These are phyloP conservation scores for Orestias chungarensis DNA, from an alignment of 2,797 vertebrate species.

Conservation along the genomic window DNA sequence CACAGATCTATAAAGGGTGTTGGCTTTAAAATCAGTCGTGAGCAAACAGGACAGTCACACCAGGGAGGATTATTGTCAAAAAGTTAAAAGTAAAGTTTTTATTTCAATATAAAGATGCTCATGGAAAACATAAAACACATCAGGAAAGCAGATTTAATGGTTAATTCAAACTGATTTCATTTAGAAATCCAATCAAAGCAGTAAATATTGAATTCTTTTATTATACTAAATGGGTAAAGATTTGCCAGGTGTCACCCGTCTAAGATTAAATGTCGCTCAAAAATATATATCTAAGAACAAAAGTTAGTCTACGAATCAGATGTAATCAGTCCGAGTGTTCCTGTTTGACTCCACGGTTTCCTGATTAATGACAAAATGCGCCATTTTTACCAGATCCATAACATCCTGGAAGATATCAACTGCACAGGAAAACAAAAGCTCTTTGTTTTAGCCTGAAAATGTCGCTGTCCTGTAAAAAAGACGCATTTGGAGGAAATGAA, in stretches of 20 bases:
- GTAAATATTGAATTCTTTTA: not conserved
- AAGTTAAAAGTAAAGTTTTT: too few species aligned
- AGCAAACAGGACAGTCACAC: not conserved
- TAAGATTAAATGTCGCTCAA: not conserved
- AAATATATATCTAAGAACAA: not conserved
- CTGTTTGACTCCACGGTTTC: not conserved
- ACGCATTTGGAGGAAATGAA: not conserved
- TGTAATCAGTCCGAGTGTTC: not conserved
- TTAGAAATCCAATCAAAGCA: not conserved
- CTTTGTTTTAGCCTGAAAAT: not conserved
- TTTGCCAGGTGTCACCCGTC: not conserved
- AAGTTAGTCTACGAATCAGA: not conserved
- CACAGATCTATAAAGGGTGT: not conserved
- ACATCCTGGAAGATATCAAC: conserved; percentile 1
- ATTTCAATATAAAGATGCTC: too few species aligned
- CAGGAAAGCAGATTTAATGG: not conserved
- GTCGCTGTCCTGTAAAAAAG: not conserved
- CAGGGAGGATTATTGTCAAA: not conserved
- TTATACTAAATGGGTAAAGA: not conserved
- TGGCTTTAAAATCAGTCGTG: not conserved
- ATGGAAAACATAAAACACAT: too few species aligned
- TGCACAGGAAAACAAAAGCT: not conserved
- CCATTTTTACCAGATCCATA: not conserved
- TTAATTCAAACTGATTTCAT: not conserved
- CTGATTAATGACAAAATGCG: not conserved